Base-by-base conservation (phyloP, 2,797 vertebrate genomes). In the Novumbra hubbsi region DNA sequence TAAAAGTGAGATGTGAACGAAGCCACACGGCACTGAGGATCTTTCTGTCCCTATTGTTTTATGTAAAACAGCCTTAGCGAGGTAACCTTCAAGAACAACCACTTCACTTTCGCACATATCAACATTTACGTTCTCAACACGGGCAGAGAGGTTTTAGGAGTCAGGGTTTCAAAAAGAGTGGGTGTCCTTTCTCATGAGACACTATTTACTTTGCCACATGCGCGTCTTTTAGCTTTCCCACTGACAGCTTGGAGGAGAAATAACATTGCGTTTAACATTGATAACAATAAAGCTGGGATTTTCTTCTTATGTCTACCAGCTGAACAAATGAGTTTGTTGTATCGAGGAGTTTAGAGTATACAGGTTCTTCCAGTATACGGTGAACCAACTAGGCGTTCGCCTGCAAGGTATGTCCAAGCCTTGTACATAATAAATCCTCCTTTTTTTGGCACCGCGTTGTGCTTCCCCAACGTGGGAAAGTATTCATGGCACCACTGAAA, bases 151-250 rank as follows among this genome's bases (percentile, higher is more conserved):
- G 90, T 91, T 91, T 90, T 81, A 91, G 86, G 16, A 73, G 72
- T 49, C 50, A 74, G 70, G 64, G 55, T 60, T 21, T 65, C 60
- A 70, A 41, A 76, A 15, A 75, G 78, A 69, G 21, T 75, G 65
- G 81, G 86, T 84, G 70, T 94, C 93, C 84, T 68, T 94, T 93
- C 91, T 89, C 89, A 90, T 79, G 83, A 90, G 88, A 72, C 77
- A 15, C 9, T 64, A 80, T 88, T 88, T 86, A 81, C 84, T 86
- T 83, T 83, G 77, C 77, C 85, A 78, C 77, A 80, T 73, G 65
- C 28, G 60, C 68, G 27, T 65, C 72, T 86, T 81, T 85, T 89
- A 83, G 74, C 75, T 79, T 79, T 85, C 80, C 79, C 83, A 49
- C 79, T 76, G 71, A 84, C 78, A 55, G 81, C 87, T 90, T 87